These are phyloP conservation scores for Pecten maximus DNA, from an alignment of 2,888 invertebrate genomes.

Conservation along the genomic window DNA sequence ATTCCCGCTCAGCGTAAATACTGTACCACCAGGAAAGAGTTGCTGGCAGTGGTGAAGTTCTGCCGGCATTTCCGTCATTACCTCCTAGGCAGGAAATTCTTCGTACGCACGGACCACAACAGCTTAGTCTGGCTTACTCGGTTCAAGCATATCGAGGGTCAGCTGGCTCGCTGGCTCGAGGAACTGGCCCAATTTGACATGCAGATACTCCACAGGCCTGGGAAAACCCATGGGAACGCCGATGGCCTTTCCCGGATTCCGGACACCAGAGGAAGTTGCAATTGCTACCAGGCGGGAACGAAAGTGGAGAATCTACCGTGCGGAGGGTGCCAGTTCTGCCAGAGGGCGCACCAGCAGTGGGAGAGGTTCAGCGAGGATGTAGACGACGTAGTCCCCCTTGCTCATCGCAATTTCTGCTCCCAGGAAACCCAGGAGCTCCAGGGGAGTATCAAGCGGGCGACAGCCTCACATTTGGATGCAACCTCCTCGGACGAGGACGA, in stretches of 20 bases:
- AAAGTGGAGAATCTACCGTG: neutral
- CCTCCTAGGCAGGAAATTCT: neutral
- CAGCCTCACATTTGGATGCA: no score
- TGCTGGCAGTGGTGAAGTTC: constrained; percentile 49
- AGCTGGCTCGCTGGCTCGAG: constrained; percentile 51
- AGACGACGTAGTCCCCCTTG: neutral
- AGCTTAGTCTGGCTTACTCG: constrained; percentile 44
- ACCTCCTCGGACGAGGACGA: neutral
- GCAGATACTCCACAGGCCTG: neutral
- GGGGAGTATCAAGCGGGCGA: no score
- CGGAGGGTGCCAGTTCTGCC: neutral
- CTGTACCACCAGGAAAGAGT: constrained; percentile 49
- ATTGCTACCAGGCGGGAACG: neutral
- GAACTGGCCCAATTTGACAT: constrained; percentile 52
- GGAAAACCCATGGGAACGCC: neutral
- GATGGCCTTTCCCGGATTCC: neutral
- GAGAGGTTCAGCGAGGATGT: neutral
- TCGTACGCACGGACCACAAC: constrained; percentile 39
- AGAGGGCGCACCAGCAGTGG: neutral
- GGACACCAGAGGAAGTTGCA: neutral
- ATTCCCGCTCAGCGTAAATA: constrained; percentile 44
- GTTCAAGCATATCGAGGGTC: constrained; percentile 51
- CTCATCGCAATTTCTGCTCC: no score
- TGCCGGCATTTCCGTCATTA: neutral
- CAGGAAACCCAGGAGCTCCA: no score